phyloP scores from a whole-genome alignment of 1,140 invertebrate genomes.

The Anastrepha ludens region DNA sequence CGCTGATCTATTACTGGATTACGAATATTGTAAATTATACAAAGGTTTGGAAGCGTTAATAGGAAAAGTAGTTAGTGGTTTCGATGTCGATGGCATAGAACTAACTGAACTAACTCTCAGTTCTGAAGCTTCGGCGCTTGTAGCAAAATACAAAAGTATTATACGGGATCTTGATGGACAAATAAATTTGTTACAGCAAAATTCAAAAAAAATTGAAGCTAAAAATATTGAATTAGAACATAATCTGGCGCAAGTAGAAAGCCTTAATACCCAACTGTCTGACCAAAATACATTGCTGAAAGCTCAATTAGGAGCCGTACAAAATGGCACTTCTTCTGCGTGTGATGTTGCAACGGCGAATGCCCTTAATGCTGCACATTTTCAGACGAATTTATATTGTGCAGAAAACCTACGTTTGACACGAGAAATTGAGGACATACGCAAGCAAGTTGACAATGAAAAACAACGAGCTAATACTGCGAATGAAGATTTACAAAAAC shows the following conservation, averaged over 20 bases:
- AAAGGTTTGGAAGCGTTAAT: slow-evolving; percentile 81
- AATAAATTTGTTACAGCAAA: slow-evolving; percentile 80
- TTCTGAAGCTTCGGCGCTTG: slow-evolving; percentile 77
- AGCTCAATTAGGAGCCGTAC: slow-evolving; percentile 78
- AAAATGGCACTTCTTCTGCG: neutral
- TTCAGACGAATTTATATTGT: slow-evolving; percentile 71
- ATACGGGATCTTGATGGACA: slow-evolving; percentile 90
- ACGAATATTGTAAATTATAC: slow-evolving; percentile 94
- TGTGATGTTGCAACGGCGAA: slow-evolving; percentile 54
- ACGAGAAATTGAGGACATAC: slow-evolving; percentile 71
- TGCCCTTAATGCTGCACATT: slow-evolving; percentile 65
- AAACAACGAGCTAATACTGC: slow-evolving; percentile 61
- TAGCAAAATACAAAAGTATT: slow-evolving; percentile 90
- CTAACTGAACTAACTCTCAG: slow-evolving; percentile 76
- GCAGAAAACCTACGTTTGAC: slow-evolving; percentile 71
- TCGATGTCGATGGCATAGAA: slow-evolving; percentile 74
- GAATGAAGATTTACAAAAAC: slow-evolving; percentile 78
- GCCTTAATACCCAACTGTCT: slow-evolving; percentile 84
- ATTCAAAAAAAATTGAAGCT: slow-evolving; percentile 76
- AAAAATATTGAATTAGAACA: slow-evolving; percentile 78
- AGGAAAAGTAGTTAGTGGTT: slow-evolving; percentile 68
- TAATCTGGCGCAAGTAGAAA: slow-evolving; percentile 79
- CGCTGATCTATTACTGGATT: slow-evolving; percentile 91
- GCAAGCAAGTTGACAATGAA: slow-evolving; percentile 63
- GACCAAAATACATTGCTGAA: slow-evolving; percentile 92